These are phyloP conservation scores for Coronaproctus castanopsis DNA, from an alignment of 2,888 invertebrate species.

Conservation along the genomic window DNA sequence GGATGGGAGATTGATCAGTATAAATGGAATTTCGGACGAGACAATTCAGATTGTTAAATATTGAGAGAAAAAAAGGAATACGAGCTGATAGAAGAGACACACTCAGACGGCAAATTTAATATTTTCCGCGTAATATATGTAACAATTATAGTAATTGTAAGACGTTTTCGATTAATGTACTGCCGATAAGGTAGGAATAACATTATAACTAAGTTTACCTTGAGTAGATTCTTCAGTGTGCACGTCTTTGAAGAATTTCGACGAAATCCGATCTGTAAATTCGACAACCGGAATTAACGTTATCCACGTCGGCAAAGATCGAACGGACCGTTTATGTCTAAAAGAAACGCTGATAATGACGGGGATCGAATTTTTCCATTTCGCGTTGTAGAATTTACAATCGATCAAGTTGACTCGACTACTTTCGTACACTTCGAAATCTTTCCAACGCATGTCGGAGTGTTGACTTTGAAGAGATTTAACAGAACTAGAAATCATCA, in stretches of 20 bases:
- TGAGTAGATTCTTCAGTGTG: background rate
- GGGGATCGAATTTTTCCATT: constrained; percentile 13
- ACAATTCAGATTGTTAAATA: no score
- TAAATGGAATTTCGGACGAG: no score
- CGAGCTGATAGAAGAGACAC: no score
- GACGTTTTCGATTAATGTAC: no score
- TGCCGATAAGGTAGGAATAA: no score
- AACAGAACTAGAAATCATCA: constrained; percentile 12
- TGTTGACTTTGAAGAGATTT: constrained; percentile 8
- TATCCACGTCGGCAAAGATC: constrained; percentile 5
- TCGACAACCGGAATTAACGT: constrained; percentile 12
- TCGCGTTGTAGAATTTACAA: constrained; percentile 16
- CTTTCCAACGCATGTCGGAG: constrained; percentile 10
- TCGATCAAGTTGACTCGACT: constrained; percentile 13
- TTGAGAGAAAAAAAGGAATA: no score
- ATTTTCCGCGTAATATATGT: no score
- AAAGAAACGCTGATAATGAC: constrained; percentile 15
- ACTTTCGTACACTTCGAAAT: constrained; percentile 15
- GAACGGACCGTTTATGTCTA: constrained; percentile 3
- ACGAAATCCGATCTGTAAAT: constrained; percentile 14
- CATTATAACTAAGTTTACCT: background rate
- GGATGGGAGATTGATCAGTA: no score
- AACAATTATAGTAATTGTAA: no score
- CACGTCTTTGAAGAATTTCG: constrained; percentile 6
- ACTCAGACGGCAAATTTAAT: no score